Evolutionary conservation across 2,888 invertebrate genomes (phyloP), one percentile per base, ranked within the genome.

Genomic region (Lordiphosa fenestrarum): DNA sequence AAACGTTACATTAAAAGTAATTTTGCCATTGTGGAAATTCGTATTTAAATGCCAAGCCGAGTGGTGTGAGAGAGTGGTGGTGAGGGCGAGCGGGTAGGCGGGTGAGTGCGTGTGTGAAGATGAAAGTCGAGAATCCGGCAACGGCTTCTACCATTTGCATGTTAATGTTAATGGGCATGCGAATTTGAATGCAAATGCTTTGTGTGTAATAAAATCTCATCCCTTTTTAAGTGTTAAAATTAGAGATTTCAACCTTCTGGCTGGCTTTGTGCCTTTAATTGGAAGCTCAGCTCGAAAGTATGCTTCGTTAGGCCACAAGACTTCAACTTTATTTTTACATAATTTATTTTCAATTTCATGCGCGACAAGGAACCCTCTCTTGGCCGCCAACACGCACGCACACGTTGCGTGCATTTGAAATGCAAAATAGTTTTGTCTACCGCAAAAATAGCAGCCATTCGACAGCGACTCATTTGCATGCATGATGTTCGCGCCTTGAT

Each of bases 1-100:
- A 54, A 75, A 64, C 59, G 47, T 61, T 58, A 83, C 80, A 80
- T 80, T 69, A 76, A 80, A 85, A 67, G 76, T 76, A 69, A 80
- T 80, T 83, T 66, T 69, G 44, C 71, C 67, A 67, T 75, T 80
- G 71, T 69, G 68, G 59, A 69, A 83, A 83, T 80, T 84, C 80
- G 66, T 71, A 69, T 71, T 83, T 82, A 71, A 84, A 74, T 69
- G 70, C 48, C 70, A 69, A 54, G 33, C 6, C 36, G 53, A 53
- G 48, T 52, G 53, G 59, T 48, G 52, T 64, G 56, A n/a, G 46
- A 39, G 44, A 33, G 15, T 1, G 15, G 15, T 15, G 4, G 33
- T 6, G 40, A 40, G 41, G n/a, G n/a, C 13, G 36, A 36, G 59
- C 36, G 21, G 35, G 9, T 35, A 25, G 49, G 36, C 23, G 25